Evolutionary conservation across 1,140 invertebrate genomes (phyloP).

Genomic region (Psix sp.): DNA sequence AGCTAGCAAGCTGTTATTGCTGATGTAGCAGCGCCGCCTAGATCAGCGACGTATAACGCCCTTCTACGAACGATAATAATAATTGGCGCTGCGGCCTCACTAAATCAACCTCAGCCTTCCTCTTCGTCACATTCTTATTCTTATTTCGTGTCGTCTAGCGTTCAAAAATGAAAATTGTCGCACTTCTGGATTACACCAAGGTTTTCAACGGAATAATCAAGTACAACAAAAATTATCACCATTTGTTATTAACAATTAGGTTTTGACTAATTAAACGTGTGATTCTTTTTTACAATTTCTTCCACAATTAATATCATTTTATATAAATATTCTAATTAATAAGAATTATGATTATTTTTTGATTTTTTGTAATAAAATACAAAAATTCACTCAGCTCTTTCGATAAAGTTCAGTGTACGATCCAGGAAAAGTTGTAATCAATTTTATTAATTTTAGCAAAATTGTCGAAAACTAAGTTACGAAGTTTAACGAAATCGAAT

Average conservation of each 20-base stretch:
- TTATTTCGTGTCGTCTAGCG: conserved; percentile 28
- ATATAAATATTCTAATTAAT: no score
- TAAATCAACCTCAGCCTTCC: conserved; percentile 49
- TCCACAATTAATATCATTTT: no score
- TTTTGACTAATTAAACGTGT: no score
- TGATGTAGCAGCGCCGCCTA: conserved; percentile 57
- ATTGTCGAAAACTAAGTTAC: conserved; percentile 37
- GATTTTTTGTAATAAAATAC: no score
- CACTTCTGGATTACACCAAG: conserved; percentile 29
- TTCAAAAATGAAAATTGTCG: conserved; percentile 45
- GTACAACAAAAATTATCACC: no score
- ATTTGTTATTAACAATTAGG: no score
- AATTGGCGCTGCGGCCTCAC: conserved; percentile 53
- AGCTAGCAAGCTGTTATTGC: conserved; percentile 61
- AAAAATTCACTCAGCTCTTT: conserved; percentile 13
- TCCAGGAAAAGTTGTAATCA: conserved; percentile 37
- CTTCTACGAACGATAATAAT: conserved; percentile 60
- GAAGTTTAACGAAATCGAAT: conserved; percentile 31
- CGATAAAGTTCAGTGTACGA: conserved; percentile 23
- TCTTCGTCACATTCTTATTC: conserved; percentile 32
- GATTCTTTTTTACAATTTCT: no score
- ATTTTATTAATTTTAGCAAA: conserved; percentile 39
- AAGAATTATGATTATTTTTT: no score
- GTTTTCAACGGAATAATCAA: conserved; percentile 20
- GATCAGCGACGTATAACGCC: conserved; percentile 59